Evolutionary conservation across 2,113 vertebrate genomes (phyloP).

Genomic region (Tiliqua scincoides): DNA sequence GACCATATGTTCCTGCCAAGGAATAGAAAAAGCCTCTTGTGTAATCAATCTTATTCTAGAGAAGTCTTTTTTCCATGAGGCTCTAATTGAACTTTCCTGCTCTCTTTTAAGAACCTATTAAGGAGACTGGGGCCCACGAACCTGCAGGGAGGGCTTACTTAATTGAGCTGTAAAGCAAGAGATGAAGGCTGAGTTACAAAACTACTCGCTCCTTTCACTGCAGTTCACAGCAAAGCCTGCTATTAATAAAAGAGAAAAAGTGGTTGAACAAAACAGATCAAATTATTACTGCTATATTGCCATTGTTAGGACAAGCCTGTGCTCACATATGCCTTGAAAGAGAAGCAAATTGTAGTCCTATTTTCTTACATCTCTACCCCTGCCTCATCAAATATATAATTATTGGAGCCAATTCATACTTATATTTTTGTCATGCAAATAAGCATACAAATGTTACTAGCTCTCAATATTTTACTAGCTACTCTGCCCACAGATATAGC

Average conservation of each 20-base stretch:
- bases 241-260: background rate
- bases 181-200: background rate
- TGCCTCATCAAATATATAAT: background rate
- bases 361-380: background rate
- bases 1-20: slow-evolving; percentile 15
- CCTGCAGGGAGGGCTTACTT: background rate
- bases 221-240: background rate
- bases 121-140: background rate
- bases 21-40: background rate
- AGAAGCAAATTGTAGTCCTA: background rate
- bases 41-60: slow-evolving; percentile 14
- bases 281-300: background rate
- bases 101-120: slow-evolving; percentile 12
- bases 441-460: background rate
- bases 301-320: background rate
- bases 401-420: no score
- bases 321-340: background rate
- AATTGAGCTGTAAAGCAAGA: slow-evolving; percentile 13
- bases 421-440: no score
- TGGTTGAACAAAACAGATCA: background rate
- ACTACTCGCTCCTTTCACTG: background rate
- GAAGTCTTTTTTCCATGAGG: slow-evolving; percentile 11
- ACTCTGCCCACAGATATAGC: background rate
- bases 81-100: slow-evolving; percentile 13
- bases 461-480: background rate